These are phyloP conservation scores for Helleia helle DNA, from an alignment of 2,888 invertebrate species.

Conservation along the genomic window DNA sequence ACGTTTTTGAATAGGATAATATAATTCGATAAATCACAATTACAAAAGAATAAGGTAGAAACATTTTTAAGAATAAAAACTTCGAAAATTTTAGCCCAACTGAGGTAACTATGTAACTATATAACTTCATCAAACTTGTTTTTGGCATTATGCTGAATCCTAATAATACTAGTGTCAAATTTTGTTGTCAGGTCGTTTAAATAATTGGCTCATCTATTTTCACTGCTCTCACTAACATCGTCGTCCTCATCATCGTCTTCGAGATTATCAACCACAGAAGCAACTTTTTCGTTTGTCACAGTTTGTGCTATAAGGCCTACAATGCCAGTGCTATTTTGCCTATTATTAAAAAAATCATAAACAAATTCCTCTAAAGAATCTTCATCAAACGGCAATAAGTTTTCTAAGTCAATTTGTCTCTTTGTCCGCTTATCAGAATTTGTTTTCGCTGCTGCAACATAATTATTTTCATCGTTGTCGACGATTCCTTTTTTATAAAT, in stretches of 20 bases:
- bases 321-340: slow-evolving; percentile 51
- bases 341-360: slow-evolving; percentile 48
- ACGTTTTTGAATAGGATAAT: too few species aligned
- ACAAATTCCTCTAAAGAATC: slow-evolving; percentile 57
- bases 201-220: slow-evolving; percentile 26
- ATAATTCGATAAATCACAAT: too few species aligned
- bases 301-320: slow-evolving; percentile 55
- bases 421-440: slow-evolving; percentile 33
- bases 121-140: slow-evolving; percentile 32
- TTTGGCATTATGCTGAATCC: slow-evolving; percentile 40
- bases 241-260: slow-evolving; percentile 39
- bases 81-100: neutral
- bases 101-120: slow-evolving; percentile 26
- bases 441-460: slow-evolving; percentile 25
- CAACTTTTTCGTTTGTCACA: slow-evolving; percentile 43
- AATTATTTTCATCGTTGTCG: slow-evolving; percentile 62
- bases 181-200: slow-evolving; percentile 30
- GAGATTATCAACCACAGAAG: slow-evolving; percentile 36
- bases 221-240: neutral
- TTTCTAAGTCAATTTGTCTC: slow-evolving; percentile 55
- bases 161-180: slow-evolving; percentile 20
- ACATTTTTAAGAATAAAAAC: too few species aligned
- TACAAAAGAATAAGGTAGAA: too few species aligned
- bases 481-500: slow-evolving; percentile 76
- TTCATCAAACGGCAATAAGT: slow-evolving; percentile 56